Evolutionary conservation across 2,113 vertebrate genomes (phyloP).

Genomic region (Dipodomys merriami): DNA sequence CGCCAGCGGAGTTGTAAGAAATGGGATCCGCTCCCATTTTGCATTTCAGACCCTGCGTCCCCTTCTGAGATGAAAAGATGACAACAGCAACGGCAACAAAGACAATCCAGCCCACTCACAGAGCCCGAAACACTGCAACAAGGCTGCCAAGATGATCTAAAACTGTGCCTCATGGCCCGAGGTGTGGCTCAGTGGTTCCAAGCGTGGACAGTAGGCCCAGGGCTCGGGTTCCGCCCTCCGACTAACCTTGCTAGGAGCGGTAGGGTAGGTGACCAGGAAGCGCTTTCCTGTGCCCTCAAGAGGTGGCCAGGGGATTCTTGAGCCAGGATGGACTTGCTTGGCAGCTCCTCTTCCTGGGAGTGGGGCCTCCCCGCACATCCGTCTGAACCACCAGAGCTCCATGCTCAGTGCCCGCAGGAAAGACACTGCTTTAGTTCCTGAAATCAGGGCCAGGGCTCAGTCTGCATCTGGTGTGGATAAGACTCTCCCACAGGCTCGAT

Average conservation of each 20-base stretch:
- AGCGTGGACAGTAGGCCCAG: too few species aligned
- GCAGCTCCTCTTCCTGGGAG: too few species aligned
- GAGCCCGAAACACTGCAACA: fast-evolving
- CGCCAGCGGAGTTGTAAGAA: too few species aligned
- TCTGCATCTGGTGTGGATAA: not conserved
- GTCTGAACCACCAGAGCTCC: not conserved
- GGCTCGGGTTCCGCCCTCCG: too few species aligned
- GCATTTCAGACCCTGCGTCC: fast-evolving
- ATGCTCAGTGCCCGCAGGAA: not conserved
- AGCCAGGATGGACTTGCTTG: too few species aligned
- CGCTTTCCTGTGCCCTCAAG: not conserved
- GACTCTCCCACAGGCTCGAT: not conserved
- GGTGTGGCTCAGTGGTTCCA: too few species aligned
- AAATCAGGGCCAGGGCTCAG: not conserved
- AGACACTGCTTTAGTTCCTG: not conserved
- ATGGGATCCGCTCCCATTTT: too few species aligned
- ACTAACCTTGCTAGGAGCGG: not conserved
- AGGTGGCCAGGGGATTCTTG: not conserved
- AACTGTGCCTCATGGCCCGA: not conserved
- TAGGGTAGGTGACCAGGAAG: not conserved
- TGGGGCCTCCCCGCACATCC: not conserved
- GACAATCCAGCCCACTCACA: not conserved
- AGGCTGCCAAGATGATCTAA: not conserved
- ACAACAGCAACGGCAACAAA: too few species aligned
- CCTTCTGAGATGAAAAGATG: not conserved